Conservation (phyloP, 2,888 invertebrate genomes). For the Adineta ricciae region DNA sequence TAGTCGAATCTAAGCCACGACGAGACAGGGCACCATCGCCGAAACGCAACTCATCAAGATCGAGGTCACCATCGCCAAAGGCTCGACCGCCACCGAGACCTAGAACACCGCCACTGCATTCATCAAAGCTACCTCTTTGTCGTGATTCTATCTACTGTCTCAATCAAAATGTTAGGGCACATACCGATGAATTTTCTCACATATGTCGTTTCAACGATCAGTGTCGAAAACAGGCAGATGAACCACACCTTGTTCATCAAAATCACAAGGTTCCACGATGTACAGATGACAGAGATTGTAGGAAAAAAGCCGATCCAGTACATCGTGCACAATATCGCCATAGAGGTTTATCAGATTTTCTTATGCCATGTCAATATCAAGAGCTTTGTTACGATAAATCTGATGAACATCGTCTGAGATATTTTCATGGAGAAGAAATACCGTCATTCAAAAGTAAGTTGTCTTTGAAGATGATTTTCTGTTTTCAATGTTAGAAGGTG, state of each 20-base stretch:
- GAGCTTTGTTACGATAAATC: neutral
- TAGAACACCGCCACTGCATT: neutral
- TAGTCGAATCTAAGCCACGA: too few relatives aligned
- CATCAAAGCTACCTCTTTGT: neutral
- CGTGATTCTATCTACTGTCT: neutral
- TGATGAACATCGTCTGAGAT: neutral
- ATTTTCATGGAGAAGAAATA: neutral
- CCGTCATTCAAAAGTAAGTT: too few relatives aligned
- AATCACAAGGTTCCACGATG: neutral
- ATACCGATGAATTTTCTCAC: neutral
- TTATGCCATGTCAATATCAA: neutral
- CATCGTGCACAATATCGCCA: neutral
- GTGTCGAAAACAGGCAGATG: neutral
- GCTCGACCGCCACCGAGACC: neutral
- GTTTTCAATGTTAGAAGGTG: too few relatives aligned
- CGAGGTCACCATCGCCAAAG: neutral
- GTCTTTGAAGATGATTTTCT: too few relatives aligned
- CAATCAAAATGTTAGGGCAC: neutral
- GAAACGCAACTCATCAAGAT: too few relatives aligned
- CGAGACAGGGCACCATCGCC: too few relatives aligned
- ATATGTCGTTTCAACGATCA: neutral
- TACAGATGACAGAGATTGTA: neutral
- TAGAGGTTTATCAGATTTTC: neutral
- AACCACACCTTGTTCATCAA: neutral
- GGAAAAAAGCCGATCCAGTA: neutral